These are phyloP conservation scores for Apotomis turbidana DNA, from an alignment of 2,888 invertebrate genomes.

Conservation along the genomic window DNA sequence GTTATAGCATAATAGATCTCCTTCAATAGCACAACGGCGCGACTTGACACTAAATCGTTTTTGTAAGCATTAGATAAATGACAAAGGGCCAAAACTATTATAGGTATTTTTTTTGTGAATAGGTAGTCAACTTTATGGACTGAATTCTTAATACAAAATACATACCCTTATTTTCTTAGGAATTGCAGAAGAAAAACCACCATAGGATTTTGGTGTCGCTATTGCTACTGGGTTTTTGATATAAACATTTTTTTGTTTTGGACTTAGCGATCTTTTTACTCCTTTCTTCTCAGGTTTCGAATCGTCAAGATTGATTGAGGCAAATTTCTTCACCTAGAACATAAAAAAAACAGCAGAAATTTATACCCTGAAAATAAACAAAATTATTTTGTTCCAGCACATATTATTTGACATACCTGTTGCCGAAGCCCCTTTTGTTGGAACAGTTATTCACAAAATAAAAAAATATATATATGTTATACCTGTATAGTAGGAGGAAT, in stretches of 20 bases:
- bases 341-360: background rate
- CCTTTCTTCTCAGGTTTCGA: constrained; percentile 63
- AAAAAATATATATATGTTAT: background rate
- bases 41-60: too few species aligned
- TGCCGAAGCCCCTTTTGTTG: too few species aligned
- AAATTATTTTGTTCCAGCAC: too few species aligned
- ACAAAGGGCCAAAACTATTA: too few species aligned
- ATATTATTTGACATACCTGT: too few species aligned
- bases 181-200: constrained; percentile 51
- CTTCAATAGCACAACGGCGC: too few species aligned
- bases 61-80: too few species aligned
- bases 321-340: constrained; percentile 77
- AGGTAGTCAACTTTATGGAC: too few species aligned
- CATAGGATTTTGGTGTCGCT: constrained; percentile 52
- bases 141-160: constrained; percentile 9
- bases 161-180: constrained; percentile 71
- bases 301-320: constrained; percentile 68
- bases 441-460: too few species aligned
- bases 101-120: too few species aligned
- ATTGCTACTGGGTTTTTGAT: constrained; percentile 65
- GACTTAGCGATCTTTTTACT: constrained; percentile 66
- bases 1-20: too few species aligned
- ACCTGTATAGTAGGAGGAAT: constrained; percentile 76
- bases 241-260: constrained; percentile 59
- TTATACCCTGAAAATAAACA: background rate